Percentiles rank a stretch among this genome's conserved stretches.
These are phyloP conservation scores for Melitaea athalia DNA, from an alignment of 2,888 invertebrate genomes.

Conservation along the genomic window DNA sequence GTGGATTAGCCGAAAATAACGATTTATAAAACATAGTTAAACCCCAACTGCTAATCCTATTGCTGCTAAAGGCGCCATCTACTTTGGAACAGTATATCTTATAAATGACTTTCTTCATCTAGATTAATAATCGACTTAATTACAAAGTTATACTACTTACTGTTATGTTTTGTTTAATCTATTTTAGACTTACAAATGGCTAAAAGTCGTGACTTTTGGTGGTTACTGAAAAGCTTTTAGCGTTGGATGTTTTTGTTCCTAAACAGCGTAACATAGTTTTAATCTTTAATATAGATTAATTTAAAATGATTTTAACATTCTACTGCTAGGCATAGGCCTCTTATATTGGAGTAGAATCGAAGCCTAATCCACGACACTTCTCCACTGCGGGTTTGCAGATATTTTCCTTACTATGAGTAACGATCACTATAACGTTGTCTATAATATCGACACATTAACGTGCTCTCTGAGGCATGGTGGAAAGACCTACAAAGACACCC, in stretches of 20 bases:
- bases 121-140: slow-evolving; percentile 32
- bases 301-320: too few species aligned
- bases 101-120: slow-evolving; percentile 34
- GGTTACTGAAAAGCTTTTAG: slow-evolving; percentile 33
- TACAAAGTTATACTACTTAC: slow-evolving; percentile 27
- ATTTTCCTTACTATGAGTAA: too few species aligned
- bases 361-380: too few species aligned
- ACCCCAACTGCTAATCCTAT: not conserved
- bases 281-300: not conserved
- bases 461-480: too few species aligned
- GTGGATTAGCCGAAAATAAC: not conserved
- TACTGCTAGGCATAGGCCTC: too few species aligned
- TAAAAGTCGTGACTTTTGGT: slow-evolving; percentile 38
- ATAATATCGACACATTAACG: too few species aligned
- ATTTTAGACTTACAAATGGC: slow-evolving; percentile 37
- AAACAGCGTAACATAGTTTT: slow-evolving; percentile 4
- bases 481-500: too few species aligned
- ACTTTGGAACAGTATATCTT: slow-evolving; percentile 5
- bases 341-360: too few species aligned
- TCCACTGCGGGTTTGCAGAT: too few species aligned
- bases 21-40: not conserved
- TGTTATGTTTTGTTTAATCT: slow-evolving; percentile 35
- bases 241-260: slow-evolving; percentile 30
- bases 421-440: too few species aligned
- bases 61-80: not conserved